Conservation (phyloP, 2,797 vertebrate species). For the Scolopax rusticola region DNA sequence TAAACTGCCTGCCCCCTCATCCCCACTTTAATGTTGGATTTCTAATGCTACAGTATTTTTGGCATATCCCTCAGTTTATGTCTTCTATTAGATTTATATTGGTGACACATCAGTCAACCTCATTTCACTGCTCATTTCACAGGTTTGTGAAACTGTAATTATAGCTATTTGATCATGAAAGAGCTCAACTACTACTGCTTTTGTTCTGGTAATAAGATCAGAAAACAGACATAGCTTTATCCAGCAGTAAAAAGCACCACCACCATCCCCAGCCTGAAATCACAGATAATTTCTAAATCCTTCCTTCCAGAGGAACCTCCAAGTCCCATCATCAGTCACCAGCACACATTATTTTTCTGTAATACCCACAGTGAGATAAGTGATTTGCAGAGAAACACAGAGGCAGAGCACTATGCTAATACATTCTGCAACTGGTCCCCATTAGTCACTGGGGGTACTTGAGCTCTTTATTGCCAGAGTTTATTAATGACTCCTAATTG, state of each 20-base stretch:
- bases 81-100: slow-evolving; percentile 10
- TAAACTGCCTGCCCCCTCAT: not conserved
- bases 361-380: not conserved
- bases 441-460: slow-evolving; percentile 53
- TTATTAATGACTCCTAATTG: slow-evolving; percentile 71
- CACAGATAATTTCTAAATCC: not conserved
- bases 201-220: slow-evolving; percentile 9
- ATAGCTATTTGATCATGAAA: not conserved
- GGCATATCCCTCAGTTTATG: not conserved
- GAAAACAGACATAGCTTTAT: slow-evolving; percentile 4
- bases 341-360: not conserved
- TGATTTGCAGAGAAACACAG: slow-evolving; percentile 55
- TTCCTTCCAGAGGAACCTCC: slow-evolving; percentile 25
- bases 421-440: slow-evolving; percentile 57
- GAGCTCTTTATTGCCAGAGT: slow-evolving; percentile 60
- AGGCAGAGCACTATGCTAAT: slow-evolving; percentile 59
- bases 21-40: not conserved
- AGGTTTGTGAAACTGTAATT: slow-evolving; percentile 36
- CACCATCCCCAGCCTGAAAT: not conserved
- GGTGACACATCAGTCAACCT: not conserved
- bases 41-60: not conserved
- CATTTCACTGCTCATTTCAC: not conserved
- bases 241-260: not conserved
- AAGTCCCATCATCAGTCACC: slow-evolving; percentile 10
- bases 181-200: not conserved